Base-by-base conservation (phyloP, 35 echinoderm and acorn worm species). In the Apostichopus parvimensis region DNA sequence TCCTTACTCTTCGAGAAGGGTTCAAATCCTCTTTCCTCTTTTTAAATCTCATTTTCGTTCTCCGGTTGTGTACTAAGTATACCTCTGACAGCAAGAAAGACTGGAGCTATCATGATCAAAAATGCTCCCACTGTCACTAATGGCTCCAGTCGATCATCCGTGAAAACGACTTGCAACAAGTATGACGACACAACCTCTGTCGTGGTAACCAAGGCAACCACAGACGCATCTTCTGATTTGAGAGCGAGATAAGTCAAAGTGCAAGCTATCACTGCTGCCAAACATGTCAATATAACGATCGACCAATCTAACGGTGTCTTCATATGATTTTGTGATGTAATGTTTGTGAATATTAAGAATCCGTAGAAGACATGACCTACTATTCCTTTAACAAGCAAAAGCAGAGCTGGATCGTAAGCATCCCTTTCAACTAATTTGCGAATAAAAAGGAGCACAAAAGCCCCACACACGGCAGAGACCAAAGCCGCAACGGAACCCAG, bases 151-250 rank as follows among this genome's bases (percentile, higher is more conserved):
- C 13, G 15, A 53, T 81, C 8, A 8, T 53, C 26, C 5, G 79
- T 81, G 8, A 81, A 81, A 53, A 54, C 8, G 22, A 81, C 34
- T 81, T 81, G 79, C 79, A 81, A 53, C 26, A 81, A 34, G 53
- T 45, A 81, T 6, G 28, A 24, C 15, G 1, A 26, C 13, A 15
- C 7, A 9, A 81, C 79, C 28, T 81, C 79, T 15, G 53, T 12
- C 12, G 79, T 81, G 79, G 79, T 15, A 24, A 81, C 79, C 28
- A 81, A 81, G 34, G 79, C 21, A 53, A 81, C 79, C 4, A 54
- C 53, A 53, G 21, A 52, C 5, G 79, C 79, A 80, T 52, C 14
- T 14, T 80, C 22, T 6, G 20, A 80, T 45, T 80, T 14, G 53
- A 81, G 79, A 10, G 22, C 79, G 13, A 53, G 12, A 53, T 81